Conservation (phyloP, 2,113 vertebrate genomes). For the Pachycephala philippinensis region DNA sequence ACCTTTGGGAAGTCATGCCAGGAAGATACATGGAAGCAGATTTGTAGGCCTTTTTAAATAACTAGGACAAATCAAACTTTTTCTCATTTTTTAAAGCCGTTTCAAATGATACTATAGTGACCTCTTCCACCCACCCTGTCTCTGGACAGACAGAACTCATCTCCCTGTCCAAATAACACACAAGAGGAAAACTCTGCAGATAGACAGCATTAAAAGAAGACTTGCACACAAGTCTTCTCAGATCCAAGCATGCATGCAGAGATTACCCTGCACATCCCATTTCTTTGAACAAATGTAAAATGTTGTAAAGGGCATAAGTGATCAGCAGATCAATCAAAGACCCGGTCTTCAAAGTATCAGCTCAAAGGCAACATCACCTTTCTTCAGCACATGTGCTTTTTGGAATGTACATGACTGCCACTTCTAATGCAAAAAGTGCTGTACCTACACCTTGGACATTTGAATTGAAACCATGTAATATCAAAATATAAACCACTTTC, state of each 20-base stretch:
- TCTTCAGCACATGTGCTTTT: neutral
- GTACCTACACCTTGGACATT: neutral
- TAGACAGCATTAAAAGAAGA: neutral
- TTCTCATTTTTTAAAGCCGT: neutral
- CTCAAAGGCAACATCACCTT: neutral
- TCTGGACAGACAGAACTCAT: neutral
- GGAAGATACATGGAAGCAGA: neutral
- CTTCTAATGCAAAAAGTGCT: neutral
- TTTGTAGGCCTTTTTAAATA: neutral
- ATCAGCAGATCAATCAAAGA: neutral
- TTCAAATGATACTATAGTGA: neutral
- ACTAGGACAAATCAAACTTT: neutral
- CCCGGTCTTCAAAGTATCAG: neutral
- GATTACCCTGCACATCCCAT: neutral
- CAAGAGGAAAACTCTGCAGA: neutral
- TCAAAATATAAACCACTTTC: too few species aligned
- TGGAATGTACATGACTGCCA: neutral
- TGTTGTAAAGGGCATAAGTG: neutral
- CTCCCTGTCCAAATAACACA: neutral
- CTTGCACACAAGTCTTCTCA: neutral
- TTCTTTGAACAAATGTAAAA: neutral
- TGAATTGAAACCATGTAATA: neutral
- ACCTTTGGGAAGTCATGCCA: neutral
- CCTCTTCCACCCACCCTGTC: neutral
- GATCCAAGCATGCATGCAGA: neutral